These are phyloP conservation scores for Mionectes macconnelli DNA, from an alignment of 2,113 vertebrate genomes.

Conservation along the genomic window DNA sequence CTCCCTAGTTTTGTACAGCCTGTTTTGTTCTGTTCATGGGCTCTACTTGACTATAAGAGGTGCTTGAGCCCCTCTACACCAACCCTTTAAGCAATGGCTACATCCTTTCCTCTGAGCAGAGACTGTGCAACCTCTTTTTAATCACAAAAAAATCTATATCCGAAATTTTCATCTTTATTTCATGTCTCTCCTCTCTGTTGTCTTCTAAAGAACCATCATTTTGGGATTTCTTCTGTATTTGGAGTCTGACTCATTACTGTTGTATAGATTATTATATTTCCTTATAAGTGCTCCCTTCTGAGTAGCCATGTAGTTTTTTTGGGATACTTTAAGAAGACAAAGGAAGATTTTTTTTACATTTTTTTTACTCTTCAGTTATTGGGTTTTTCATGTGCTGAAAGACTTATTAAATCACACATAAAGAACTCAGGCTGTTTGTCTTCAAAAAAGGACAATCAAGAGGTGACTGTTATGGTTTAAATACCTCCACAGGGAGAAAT, in stretches of 20 bases:
- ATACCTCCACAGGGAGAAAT: constrained; percentile 36
- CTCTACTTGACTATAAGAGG: neutral
- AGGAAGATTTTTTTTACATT: neutral
- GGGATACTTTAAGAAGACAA: neutral
- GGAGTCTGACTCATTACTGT: neutral
- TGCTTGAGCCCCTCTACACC: neutral
- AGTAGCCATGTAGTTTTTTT: neutral
- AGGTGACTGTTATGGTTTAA: constrained; percentile 18
- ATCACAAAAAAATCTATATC: neutral
- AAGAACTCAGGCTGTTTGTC: constrained; percentile 7
- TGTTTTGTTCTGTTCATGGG: neutral
- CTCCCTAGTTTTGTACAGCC: neutral
- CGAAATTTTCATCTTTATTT: neutral
- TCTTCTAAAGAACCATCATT: neutral
- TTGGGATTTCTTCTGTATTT: neutral
- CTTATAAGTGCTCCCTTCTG: constrained; percentile 1
- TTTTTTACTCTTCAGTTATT: neutral
- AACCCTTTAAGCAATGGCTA: neutral
- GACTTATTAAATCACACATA: constrained; percentile 34
- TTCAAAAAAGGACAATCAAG: constrained; percentile 20
- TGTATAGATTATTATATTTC: constrained; percentile 5
- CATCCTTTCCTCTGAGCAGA: neutral
- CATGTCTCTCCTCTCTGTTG: neutral
- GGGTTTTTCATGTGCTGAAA: neutral
- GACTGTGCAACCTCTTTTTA: neutral